A percentile compares a stretch with the other conserved stretches of the same genome.
Evolutionary conservation across 2,113 vertebrate genomes (phyloP).

Genomic region (Leucosticte australis): DNA sequence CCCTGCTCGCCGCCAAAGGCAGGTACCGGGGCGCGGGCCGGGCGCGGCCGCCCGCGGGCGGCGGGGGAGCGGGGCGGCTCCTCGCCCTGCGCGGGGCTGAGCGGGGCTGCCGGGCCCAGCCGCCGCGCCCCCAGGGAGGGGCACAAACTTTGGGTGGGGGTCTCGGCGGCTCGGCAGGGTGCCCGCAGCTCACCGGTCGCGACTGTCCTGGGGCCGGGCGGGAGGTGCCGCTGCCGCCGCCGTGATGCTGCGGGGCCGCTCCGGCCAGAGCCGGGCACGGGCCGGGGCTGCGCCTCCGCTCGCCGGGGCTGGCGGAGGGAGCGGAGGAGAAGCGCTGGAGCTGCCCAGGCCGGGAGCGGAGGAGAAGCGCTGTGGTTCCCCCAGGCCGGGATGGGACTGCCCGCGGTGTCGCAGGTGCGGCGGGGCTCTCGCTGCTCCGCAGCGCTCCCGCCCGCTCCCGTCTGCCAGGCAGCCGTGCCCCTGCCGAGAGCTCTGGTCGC

Average conservation of each 20-base stretch:
- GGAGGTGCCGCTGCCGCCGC: neutral
- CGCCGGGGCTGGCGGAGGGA: neutral
- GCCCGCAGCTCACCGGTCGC: neutral
- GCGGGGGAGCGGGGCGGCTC: neutral
- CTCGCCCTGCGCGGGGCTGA: neutral
- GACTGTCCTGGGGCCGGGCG: neutral
- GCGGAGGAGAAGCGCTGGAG: neutral
- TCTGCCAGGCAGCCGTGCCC: neutral
- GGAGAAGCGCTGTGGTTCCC: neutral
- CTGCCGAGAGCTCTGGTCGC: neutral
- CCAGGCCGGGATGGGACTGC: neutral
- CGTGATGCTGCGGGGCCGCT: neutral
- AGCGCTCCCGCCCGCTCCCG: neutral
- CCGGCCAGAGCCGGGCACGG: neutral
- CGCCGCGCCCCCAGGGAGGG: neutral
- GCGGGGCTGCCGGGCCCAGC: neutral
- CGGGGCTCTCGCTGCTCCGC: neutral
- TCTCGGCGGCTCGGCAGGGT: neutral
- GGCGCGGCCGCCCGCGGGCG: neutral
- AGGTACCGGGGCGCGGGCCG: conserved; percentile 33
- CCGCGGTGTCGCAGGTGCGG: neutral
- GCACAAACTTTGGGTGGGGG: neutral
- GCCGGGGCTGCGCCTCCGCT: neutral
- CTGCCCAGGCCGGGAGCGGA: neutral
- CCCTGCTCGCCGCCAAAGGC: conserved; percentile 69